These are phyloP conservation scores for Lordiphosa collinella DNA, from an alignment of 1,140 invertebrate species.

Conservation along the genomic window DNA sequence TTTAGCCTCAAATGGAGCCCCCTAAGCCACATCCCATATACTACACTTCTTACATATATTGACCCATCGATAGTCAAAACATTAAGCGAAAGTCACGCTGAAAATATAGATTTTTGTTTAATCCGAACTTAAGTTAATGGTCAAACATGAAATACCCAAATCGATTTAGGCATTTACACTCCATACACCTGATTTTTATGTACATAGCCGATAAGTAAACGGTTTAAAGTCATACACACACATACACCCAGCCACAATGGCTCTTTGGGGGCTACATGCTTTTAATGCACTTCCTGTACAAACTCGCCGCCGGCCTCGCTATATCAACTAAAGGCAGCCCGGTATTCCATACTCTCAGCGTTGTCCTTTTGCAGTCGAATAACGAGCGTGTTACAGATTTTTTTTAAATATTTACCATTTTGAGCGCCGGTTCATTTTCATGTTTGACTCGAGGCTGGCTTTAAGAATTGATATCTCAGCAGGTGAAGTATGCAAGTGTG, in stretches of 20 bases:
- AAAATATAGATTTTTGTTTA: too few species aligned
- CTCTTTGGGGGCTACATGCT: conserved; percentile 41
- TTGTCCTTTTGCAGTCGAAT: conserved; percentile 36
- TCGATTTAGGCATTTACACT: too few species aligned
- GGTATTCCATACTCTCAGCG: conserved; percentile 14
- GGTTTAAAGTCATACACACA: background rate
- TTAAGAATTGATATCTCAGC: conserved; percentile 20
- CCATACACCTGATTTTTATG: too few species aligned
- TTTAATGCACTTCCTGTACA: conserved; percentile 61
- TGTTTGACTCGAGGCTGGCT: conserved; percentile 21
- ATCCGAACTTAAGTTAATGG: too few species aligned
- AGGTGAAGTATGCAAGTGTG: conserved; percentile 10
- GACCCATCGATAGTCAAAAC: too few species aligned
- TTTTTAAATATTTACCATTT: conserved; percentile 54
- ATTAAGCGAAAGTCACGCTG: too few species aligned
- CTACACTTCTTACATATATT: too few species aligned
- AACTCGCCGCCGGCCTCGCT: conserved; percentile 16
- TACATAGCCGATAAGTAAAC: conserved; percentile 11
- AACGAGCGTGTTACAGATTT: conserved; percentile 50
- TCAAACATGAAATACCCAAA: too few species aligned
- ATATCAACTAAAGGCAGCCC: conserved; percentile 29
- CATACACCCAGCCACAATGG: conserved; percentile 14
- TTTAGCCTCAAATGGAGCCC: too few species aligned
- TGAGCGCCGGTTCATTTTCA: conserved; percentile 22
- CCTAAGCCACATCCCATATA: too few species aligned